Evolutionary conservation across 2,888 invertebrate genomes (phyloP).

Genomic region (Zelleria hepariella): DNA sequence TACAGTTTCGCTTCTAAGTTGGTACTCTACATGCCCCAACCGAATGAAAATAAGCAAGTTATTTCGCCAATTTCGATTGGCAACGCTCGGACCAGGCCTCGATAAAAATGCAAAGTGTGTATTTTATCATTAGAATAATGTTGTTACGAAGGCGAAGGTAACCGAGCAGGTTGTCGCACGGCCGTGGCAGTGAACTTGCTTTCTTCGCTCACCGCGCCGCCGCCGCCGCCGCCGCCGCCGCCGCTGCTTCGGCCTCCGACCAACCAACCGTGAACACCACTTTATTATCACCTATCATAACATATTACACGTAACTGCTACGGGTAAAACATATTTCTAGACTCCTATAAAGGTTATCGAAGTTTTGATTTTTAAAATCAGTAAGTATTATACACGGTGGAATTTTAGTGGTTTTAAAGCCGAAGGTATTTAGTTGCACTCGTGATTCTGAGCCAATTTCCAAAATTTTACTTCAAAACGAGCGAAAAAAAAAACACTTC

Average conservation of each 20-base stretch:
- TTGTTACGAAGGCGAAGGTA: conserved; percentile 21
- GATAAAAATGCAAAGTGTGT: conserved; percentile 1
- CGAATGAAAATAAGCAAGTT: too few relatives aligned
- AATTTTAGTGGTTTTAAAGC: too few relatives aligned
- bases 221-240: conserved; percentile 25
- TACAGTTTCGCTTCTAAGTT: too few relatives aligned
- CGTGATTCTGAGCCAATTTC: too few relatives aligned
- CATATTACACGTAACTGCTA: not conserved
- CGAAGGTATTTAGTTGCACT: too few relatives aligned
- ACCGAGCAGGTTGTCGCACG: conserved; percentile 57
- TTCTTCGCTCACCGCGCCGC: conserved; percentile 32
- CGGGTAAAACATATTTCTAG: conserved; percentile 12
- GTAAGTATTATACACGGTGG: too few relatives aligned
- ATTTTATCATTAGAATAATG: conserved; percentile 10
- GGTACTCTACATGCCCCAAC: too few relatives aligned
- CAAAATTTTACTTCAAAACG: too few relatives aligned
- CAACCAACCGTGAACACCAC: conserved; percentile 40
- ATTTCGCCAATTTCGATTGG: not conserved
- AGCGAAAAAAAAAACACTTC: too few relatives aligned
- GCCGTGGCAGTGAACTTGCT: conserved; percentile 71
- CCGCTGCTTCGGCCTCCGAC: conserved; percentile 24
- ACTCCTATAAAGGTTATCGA: not conserved
- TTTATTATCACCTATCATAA: not conserved
- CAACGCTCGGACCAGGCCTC: not conserved
- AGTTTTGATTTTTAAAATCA: not conserved